phyloP scores from a whole-genome alignment of 2,113 vertebrate species.

The Galemys pyrenaicus region DNA sequence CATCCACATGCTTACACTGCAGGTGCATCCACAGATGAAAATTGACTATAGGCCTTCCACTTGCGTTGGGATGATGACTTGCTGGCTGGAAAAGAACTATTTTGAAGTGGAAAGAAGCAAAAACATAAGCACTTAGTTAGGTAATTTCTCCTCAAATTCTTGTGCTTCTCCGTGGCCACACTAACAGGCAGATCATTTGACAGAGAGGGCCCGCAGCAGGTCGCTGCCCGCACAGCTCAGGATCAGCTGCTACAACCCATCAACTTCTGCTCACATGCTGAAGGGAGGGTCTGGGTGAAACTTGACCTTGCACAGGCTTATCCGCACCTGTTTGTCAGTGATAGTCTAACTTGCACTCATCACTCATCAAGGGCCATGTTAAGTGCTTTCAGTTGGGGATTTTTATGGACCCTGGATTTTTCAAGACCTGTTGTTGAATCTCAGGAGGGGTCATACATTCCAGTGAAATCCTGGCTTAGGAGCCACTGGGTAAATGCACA shows the following conservation, averaged over 20 bases:
- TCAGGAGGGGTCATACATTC: background rate
- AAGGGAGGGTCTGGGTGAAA: constrained; percentile 2
- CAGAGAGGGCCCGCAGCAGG: background rate
- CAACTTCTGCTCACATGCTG: background rate
- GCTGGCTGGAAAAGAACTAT: background rate
- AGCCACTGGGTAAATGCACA: background rate
- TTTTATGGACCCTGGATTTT: constrained; percentile 19
- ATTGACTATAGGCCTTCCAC: background rate
- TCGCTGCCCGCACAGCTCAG: background rate
- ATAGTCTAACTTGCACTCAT: background rate
- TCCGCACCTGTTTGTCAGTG: constrained; percentile 54
- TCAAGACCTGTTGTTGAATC: background rate
- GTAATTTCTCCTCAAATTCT: background rate
- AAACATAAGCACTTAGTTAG: background rate
- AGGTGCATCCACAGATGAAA: background rate
- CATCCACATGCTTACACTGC: too few species aligned
- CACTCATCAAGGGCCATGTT: constrained; percentile 51
- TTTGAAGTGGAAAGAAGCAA: background rate
- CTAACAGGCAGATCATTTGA: background rate
- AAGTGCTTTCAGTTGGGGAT: constrained; percentile 25
- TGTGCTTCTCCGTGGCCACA: background rate
- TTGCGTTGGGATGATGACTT: background rate
- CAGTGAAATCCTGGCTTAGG: background rate
- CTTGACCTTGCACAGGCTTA: constrained; percentile 54
- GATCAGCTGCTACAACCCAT: background rate